phyloP scores from a whole-genome alignment of 1,140 invertebrate species.

The Zaprionus camerounensis region DNA sequence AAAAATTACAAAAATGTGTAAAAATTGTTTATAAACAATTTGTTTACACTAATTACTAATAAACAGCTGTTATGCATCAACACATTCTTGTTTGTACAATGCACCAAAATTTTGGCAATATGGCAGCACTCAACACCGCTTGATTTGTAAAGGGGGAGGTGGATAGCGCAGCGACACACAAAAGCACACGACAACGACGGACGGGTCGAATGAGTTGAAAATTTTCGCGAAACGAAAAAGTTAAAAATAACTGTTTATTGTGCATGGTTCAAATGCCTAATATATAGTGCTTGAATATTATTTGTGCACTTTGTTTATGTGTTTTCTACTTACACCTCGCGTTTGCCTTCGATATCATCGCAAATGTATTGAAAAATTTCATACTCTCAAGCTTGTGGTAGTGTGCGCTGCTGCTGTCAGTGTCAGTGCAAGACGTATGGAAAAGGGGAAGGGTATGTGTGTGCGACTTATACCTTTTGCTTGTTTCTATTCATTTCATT shows the following conservation, averaged over 20 bases:
- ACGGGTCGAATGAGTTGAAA: constrained; percentile 74
- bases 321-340: constrained; percentile 17
- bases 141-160: constrained; percentile 22
- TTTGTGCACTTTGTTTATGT: constrained; percentile 39
- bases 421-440: constrained; percentile 17
- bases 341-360: constrained; percentile 23
- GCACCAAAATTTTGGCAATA: constrained; percentile 25
- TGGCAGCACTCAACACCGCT: constrained; percentile 34
- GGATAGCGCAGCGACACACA: constrained; percentile 46
- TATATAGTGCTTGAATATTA: constrained; percentile 39
- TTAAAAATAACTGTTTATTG: constrained; percentile 81
- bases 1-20: constrained; percentile 19
- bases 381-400: constrained; percentile 54
- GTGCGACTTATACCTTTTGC: constrained; percentile 53
- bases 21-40: constrained; percentile 59
- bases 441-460: constrained; percentile 24
- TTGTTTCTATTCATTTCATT: constrained; percentile 58
- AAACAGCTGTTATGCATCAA: constrained; percentile 1
- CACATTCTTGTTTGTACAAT: constrained; percentile 7
- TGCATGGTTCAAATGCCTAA: constrained; percentile 51
- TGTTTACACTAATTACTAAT: constrained; percentile 1
- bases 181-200: constrained; percentile 72
- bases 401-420: constrained; percentile 33
- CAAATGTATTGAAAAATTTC: constrained; percentile 76
- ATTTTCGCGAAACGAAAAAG: constrained; percentile 78